Percentiles rank a stretch among this genome's conserved stretches.
Conservation (phyloP, 2,113 vertebrate species). For the Aramus guarauna region DNA sequence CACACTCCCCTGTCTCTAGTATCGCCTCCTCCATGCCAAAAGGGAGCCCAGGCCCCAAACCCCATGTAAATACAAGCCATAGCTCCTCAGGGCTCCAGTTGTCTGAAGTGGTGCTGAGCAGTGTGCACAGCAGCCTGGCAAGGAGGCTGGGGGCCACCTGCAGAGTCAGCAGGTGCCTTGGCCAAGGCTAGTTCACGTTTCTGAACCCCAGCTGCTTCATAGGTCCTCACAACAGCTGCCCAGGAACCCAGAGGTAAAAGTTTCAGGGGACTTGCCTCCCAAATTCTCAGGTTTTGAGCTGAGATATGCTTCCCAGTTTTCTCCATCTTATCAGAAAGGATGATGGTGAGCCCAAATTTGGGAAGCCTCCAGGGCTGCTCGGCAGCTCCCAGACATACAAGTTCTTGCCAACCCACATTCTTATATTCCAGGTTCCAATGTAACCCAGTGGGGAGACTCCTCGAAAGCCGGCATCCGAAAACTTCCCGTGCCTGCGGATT, state of each 20-base stretch:
- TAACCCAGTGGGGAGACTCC: neutral
- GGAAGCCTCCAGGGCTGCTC: neutral
- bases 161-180: neutral
- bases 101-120: neutral
- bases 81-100: neutral
- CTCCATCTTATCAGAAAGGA: neutral
- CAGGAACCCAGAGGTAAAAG: neutral
- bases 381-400: neutral
- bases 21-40: neutral
- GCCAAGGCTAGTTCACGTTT: fast-evolving
- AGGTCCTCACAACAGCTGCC: neutral
- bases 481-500: neutral
- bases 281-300: neutral
- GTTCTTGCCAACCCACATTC: neutral
- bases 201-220: neutral
- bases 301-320: neutral
- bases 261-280: neutral
- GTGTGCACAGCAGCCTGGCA: fast-evolving
- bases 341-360: fast-evolving
- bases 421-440: neutral
- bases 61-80: neutral
- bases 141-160: neutral
- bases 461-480: neutral
- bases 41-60: neutral
- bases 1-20: neutral